Percentiles rank a stretch among this genome's conserved stretches.
phyloP scores from a whole-genome alignment of 1,140 invertebrate species.

The Drosophila sucinea region DNA sequence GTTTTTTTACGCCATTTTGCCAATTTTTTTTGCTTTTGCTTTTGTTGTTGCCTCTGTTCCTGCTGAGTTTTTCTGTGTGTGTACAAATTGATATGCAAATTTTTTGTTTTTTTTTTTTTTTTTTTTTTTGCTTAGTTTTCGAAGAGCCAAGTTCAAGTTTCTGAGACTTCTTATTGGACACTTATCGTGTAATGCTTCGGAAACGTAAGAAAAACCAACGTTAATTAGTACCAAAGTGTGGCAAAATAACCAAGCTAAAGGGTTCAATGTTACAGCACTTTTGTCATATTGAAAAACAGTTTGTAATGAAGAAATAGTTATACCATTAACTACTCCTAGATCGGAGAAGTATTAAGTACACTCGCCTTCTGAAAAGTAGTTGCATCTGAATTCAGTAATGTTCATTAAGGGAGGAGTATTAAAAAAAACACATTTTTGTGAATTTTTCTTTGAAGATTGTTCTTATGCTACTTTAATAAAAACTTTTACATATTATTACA shows the following conservation, averaged over 20 bases:
- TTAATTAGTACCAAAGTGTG: conserved; percentile 77
- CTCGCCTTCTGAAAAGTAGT: too few relatives aligned
- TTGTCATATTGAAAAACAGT: too few relatives aligned
- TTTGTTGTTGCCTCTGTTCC: conserved; percentile 12
- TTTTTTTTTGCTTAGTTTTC: conserved; percentile 47
- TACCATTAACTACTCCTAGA: too few relatives aligned
- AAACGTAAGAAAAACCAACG: conserved; percentile 38
- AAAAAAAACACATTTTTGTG: too few relatives aligned
- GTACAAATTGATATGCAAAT: conserved; percentile 83
- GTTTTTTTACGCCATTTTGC: conserved; percentile 72
- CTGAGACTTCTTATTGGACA: conserved; percentile 8
- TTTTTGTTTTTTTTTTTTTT: not conserved
- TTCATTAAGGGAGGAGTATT: too few relatives aligned
- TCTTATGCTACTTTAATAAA: too few relatives aligned
- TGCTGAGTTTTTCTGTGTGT: conserved; percentile 33
- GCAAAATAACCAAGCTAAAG: not conserved
- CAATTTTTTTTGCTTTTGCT: conserved; percentile 18
- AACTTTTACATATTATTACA: too few relatives aligned
- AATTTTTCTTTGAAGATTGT: too few relatives aligned
- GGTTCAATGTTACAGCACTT: not conserved
- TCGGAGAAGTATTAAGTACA: too few relatives aligned
- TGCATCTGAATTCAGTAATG: too few relatives aligned
- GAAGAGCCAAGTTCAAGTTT: conserved; percentile 23
- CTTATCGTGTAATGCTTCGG: conserved; percentile 10
- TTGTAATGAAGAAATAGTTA: too few relatives aligned